These are phyloP conservation scores for Coenonympha glycerion DNA, from an alignment of 2,888 invertebrate genomes.

Conservation along the genomic window DNA sequence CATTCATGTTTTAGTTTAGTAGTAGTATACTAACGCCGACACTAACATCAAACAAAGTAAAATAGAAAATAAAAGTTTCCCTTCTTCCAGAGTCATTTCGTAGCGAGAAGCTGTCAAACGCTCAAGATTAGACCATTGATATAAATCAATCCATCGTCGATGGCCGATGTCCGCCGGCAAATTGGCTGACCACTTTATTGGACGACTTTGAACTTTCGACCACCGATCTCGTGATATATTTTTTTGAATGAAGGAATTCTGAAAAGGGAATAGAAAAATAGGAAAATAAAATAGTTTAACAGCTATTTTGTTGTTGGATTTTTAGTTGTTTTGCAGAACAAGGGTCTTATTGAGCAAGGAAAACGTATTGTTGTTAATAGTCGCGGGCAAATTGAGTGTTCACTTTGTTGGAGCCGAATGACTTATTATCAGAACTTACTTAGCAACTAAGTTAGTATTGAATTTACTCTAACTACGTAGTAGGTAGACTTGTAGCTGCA, in stretches of 20 bases:
- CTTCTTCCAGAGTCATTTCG: slow-evolving; percentile 15
- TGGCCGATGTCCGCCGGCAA: slow-evolving; percentile 9
- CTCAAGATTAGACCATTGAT: slow-evolving; percentile 20
- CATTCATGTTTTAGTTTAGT: too few relatives aligned
- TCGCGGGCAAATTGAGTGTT: neutral
- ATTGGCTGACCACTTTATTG: slow-evolving; percentile 13
- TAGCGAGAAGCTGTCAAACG: slow-evolving; percentile 19
- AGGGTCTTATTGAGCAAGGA: too few relatives aligned
- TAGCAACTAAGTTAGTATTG: neutral
- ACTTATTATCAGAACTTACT: neutral
- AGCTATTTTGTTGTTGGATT: too few relatives aligned
- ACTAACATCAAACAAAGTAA: neutral
- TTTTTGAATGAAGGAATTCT: neutral
- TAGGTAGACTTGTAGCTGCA: too few relatives aligned
- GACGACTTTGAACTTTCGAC: slow-evolving; percentile 4
- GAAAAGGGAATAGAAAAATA: neutral
- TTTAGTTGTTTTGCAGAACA: too few relatives aligned
- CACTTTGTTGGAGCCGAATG: neutral
- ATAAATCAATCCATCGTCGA: slow-evolving; percentile 23
- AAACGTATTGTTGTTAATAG: too few relatives aligned
- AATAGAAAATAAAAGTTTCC: slow-evolving; percentile 8
- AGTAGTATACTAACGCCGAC: neutral
- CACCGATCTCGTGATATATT: neutral
- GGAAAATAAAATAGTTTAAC: too few relatives aligned
- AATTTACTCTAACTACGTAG: too few relatives aligned